Evolutionary conservation across 2,888 invertebrate genomes (phyloP), one percentile per base, ranked within the genome.

Genomic region (Mesodorylaimus sp.): DNA sequence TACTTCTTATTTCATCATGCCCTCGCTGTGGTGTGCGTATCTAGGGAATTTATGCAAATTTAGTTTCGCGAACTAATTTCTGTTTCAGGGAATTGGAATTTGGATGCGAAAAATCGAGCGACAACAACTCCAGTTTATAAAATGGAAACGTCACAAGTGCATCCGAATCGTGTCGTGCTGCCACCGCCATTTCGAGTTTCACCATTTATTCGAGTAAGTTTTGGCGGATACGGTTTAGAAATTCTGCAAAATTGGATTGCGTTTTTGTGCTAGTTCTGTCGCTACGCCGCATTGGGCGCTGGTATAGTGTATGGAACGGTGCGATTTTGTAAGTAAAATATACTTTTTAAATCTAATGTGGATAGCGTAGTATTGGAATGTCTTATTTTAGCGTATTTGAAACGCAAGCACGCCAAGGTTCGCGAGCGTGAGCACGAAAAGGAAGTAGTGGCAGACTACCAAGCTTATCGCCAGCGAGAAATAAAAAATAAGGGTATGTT

Each of bases 121-220:
- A n/a, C n/a, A n/a, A n/a, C n/a, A n/a, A n/a, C n/a, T n/a, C 36
- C 36, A 36, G n/a, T 36, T 13, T 13, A 16, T 36, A 16, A 36
- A 16, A 36, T 36, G 10, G 36, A 16, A 36, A 36, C 36, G n/a
- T 21, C 23, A 24, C 7, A 21, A n/a, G 5, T 24, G 42, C 42
- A 41, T 41, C 42, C 42, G 42, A 41, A 41, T n/a, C 21, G 21
- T 10, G 42, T 41, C 5, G 42, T 41, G 5, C n/a, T 41, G 7
- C 19, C 19, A 24, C 42, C 42, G n/a, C 42, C 42, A 7, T 24
- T 41, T 7, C 19, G 23, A 21, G 42, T 41, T n/a, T 41, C 42
- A n/a, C 42, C 42, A n/a, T 41, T 41, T 41, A 41, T 41, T 5
- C 5, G 42, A 24, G 42, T 41, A n/a, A 21, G 42, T 41, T 5